Percentiles rank a stretch among this genome's conserved stretches.
phyloP scores from a whole-genome alignment of 2,113 vertebrate genomes.

The Centropus bengalensis region DNA sequence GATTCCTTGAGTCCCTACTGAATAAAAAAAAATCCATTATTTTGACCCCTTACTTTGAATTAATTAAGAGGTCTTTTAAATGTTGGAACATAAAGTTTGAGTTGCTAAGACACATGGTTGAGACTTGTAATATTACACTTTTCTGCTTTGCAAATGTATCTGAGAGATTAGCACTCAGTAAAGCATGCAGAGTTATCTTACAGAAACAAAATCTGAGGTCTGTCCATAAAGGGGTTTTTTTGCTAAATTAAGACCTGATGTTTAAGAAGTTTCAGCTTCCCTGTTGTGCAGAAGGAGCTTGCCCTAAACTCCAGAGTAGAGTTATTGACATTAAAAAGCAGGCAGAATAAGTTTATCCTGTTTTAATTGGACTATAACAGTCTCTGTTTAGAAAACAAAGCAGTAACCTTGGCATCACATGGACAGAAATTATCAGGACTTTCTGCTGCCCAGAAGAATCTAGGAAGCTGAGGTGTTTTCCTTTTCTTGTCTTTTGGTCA shows the following conservation, averaged over 20 bases:
- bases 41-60: constrained; percentile 66
- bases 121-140: constrained; percentile 51
- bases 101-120: constrained; percentile 33
- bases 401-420: constrained; percentile 33
- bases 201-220: constrained; percentile 1
- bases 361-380: constrained; percentile 69
- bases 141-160: constrained; percentile 34
- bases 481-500: constrained; percentile 19
- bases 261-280: constrained; percentile 36
- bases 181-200: neutral
- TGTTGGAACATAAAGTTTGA: constrained; percentile 50
- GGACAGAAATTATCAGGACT: constrained; percentile 30
- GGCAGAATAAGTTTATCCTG: constrained; percentile 56
- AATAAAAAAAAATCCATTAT: constrained; percentile 44
- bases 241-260: neutral
- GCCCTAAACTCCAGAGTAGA: constrained; percentile 19
- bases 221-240: neutral
- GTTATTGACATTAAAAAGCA: constrained; percentile 46
- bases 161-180: constrained; percentile 33
- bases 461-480: neutral
- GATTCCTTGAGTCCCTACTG: constrained; percentile 55
- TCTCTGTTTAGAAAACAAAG: constrained; percentile 59
- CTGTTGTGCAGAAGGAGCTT: neutral
- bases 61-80: constrained; percentile 63
- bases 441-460: constrained; percentile 22